Percentiles rank a stretch among this genome's conserved stretches.
These are phyloP conservation scores for Calycopis cecrops DNA, from an alignment of 1,140 invertebrate species.

Conservation along the genomic window DNA sequence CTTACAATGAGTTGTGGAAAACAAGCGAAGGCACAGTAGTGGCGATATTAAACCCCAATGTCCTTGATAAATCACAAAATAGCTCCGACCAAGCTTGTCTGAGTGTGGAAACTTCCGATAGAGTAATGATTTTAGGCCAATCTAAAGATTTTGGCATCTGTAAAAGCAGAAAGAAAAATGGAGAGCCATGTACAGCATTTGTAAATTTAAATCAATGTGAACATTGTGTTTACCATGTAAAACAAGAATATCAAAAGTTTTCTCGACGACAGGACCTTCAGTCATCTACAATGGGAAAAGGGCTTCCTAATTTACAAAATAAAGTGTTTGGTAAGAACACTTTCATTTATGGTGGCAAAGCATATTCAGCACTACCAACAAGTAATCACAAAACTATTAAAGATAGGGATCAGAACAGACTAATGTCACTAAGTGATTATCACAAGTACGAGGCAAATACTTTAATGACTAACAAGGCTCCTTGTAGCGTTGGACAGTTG, in stretches of 20 bases:
- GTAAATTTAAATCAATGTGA: slow-evolving; percentile 86
- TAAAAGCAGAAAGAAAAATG: slow-evolving; percentile 86
- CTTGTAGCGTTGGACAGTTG: slow-evolving; percentile 71
- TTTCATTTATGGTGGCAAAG: slow-evolving; percentile 82
- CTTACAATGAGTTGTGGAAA: slow-evolving; percentile 91
- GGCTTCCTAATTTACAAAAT: slow-evolving; percentile 79
- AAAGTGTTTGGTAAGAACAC: slow-evolving; percentile 84
- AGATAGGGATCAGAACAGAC: slow-evolving; percentile 75
- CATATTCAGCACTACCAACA: slow-evolving; percentile 76
- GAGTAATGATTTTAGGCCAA: slow-evolving; percentile 88
- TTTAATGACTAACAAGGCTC: slow-evolving; percentile 62
- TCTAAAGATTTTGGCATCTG: slow-evolving; percentile 92
- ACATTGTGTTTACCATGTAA: slow-evolving; percentile 93
- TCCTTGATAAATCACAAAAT: slow-evolving; percentile 83
- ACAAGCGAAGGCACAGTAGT: slow-evolving; percentile 85
- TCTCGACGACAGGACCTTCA: slow-evolving; percentile 87
- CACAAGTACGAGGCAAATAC: slow-evolving; percentile 58
- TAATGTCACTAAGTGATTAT: slow-evolving; percentile 70
- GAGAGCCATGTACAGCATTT: slow-evolving; percentile 82
- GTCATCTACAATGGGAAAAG: slow-evolving; percentile 78
- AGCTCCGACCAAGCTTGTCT: slow-evolving; percentile 81
- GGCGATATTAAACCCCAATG: slow-evolving; percentile 88
- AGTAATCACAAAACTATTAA: slow-evolving; percentile 76
- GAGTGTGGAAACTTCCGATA: slow-evolving; percentile 85
- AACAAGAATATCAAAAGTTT: slow-evolving; percentile 90